These are phyloP conservation scores for Chromobotia macracanthus DNA, from an alignment of 2,797 vertebrate genomes.

Conservation along the genomic window DNA sequence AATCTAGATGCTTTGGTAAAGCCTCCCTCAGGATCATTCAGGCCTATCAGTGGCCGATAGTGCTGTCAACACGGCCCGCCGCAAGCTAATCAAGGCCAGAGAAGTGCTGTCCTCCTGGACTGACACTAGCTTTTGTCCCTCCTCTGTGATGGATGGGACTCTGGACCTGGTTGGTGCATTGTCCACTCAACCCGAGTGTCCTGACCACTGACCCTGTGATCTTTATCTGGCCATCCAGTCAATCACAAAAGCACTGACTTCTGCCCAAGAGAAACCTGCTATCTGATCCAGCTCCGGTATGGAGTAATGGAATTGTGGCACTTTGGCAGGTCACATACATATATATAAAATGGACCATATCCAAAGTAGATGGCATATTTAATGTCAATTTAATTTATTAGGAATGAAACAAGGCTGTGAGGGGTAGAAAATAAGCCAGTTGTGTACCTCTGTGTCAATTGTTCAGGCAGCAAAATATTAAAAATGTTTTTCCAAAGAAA, in stretches of 20 bases:
- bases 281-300: constrained; percentile 62
- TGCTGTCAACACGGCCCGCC: constrained; percentile 62
- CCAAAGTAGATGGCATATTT: not conserved
- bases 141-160: constrained; percentile 83
- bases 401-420: not conserved
- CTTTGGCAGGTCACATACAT: constrained; percentile 51
- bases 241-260: constrained; percentile 74
- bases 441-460: not conserved
- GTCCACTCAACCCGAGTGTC: constrained; percentile 64
- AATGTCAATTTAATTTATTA: not conserved
- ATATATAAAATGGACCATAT: not conserved
- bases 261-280: constrained; percentile 65
- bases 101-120: constrained; percentile 62
- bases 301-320: constrained; percentile 44
- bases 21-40: constrained; percentile 59
- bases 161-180: constrained; percentile 73
- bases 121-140: constrained; percentile 88
- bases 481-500: not conserved
- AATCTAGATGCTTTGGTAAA: not conserved
- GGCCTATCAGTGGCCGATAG: constrained; percentile 48
- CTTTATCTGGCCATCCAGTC: constrained; percentile 78
- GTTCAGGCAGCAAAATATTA: not conserved
- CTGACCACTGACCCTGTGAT: constrained; percentile 70
- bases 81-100: constrained; percentile 71
- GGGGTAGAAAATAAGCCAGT: not conserved